phyloP scores from a whole-genome alignment of 2,113 vertebrate species.

The Myrmecophaga tridactyla region DNA sequence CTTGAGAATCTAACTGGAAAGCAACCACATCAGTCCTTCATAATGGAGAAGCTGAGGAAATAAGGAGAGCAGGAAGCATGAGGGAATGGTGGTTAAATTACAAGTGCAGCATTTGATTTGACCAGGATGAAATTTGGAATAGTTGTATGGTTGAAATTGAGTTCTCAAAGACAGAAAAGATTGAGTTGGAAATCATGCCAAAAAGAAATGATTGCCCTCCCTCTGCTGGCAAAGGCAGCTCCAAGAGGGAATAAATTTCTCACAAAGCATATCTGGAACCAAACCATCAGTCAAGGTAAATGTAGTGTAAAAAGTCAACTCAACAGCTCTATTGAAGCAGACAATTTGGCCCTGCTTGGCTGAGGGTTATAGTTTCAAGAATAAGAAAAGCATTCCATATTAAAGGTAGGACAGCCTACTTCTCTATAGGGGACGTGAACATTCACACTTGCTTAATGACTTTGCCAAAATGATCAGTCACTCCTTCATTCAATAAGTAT shows the following conservation, averaged over 20 bases:
- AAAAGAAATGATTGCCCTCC: slow-evolving; percentile 55
- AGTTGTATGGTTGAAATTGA: not conserved
- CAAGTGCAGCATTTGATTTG: slow-evolving; percentile 42
- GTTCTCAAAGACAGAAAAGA: slow-evolving; percentile 45
- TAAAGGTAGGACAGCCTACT: not conserved
- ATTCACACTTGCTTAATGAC: not conserved
- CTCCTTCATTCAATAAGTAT: not conserved
- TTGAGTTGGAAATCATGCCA: slow-evolving; percentile 50
- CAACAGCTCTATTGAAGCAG: slow-evolving; percentile 31
- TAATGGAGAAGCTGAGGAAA: slow-evolving; percentile 28
- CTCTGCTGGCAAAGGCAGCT: slow-evolving; percentile 49
- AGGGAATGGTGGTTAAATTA: not conserved
- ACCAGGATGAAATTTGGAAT: slow-evolving; percentile 38
- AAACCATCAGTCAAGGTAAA: slow-evolving; percentile 69
- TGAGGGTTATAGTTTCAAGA: not conserved
- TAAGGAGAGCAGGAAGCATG: not conserved
- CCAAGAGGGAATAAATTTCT: slow-evolving; percentile 48
- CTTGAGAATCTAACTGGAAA: not conserved
- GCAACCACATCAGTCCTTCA: slow-evolving; percentile 21
- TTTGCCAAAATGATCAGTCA: not conserved
- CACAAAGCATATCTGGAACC: slow-evolving; percentile 59
- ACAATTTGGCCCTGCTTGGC: not conserved
- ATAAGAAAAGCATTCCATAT: not conserved
- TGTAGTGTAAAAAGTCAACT: not conserved
- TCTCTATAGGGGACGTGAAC: not conserved